Evolutionary conservation across 64 coral and sea anemone genomes (phyloP), one percentile per base, ranked within the genome.

Genomic region (Acropora tenuis): DNA sequence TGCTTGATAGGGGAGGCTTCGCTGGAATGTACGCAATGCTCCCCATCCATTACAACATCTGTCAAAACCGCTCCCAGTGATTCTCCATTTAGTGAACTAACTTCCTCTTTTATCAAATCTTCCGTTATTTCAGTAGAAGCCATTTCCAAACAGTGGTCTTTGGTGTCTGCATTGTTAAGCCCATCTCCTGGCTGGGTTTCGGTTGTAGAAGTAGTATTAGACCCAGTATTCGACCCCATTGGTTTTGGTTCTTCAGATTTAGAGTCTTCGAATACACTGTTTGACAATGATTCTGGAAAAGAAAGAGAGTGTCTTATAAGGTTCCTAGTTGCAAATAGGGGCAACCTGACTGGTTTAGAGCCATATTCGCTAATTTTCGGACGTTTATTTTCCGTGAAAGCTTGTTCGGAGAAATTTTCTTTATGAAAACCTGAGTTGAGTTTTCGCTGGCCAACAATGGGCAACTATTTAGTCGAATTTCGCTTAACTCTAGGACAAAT

Each of bases 261-360:
- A n/a, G 82, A 5, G 60, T 85, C 82, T 30, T 85, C 82, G 17
- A 85, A 85, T 71, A 85, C 82, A 41, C 60, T 85, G 61, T 30
- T 85, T 72, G 65, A 72, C 18, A 85, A 85, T 48, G 63, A 71
- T 48, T 85, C 82, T 85, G 45, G 4, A 48, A 41, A 50, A 17
- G 30, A 44, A 71, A 19, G 6, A 84, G 16, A 63, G 30, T 3
- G 60, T 63, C 10, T 8, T 8, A 2, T 55, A 55, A 55, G 10
- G 52, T 55, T 55, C 6, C 52, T 8, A 55, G 52, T 55, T 0
- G 10, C 6, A 55, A 55, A 1, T 7, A 0, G 5, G 6, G 52
- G 52, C 52, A 55, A 55, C 30, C 30, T 30, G 30, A 30, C 30
- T 30, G 30, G 30, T 30, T 30, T 30, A 30, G 30, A 30, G 30